Conservation (phyloP, 2,113 vertebrate genomes). For the Megaceryle torquata region DNA sequence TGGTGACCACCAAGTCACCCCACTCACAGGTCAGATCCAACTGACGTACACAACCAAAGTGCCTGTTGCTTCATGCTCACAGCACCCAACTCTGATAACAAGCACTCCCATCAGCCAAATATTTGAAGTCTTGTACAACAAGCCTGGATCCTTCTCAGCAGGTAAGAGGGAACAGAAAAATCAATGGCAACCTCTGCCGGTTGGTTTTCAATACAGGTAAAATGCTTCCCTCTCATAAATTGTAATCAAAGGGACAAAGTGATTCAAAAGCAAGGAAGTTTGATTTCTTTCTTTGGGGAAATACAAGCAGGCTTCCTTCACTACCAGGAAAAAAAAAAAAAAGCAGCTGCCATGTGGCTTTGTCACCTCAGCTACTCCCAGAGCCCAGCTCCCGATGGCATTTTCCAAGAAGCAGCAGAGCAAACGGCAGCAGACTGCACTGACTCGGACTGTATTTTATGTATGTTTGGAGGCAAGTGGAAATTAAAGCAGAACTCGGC, state of each 20-base stretch:
- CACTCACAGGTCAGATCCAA: neutral
- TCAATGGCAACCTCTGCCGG: slow-evolving; percentile 32
- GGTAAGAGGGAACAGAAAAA: neutral
- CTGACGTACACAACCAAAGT: neutral
- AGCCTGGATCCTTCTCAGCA: neutral
- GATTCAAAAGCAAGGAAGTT: neutral
- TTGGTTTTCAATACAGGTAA: neutral
- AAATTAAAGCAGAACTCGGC: neutral
- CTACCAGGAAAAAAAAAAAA: neutral
- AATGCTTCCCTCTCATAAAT: neutral
- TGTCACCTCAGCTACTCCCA: neutral
- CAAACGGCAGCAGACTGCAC: neutral
- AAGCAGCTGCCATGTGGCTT: neutral
- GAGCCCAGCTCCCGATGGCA: neutral
- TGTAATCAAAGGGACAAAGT: neutral
- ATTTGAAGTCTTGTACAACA: neutral
- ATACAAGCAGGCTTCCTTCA: neutral
- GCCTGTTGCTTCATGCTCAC: neutral
- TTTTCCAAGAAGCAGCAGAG: neutral
- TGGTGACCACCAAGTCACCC: fast-evolving
- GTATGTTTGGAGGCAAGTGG: neutral
- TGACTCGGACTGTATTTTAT: neutral
- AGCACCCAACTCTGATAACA: neutral
- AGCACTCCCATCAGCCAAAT: neutral
- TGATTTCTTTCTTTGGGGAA: neutral